A percentile compares a stretch with the other conserved stretches of the same genome.
Conservation (phyloP, 1,140 invertebrate genomes). For the Sitophilus oryzae region DNA sequence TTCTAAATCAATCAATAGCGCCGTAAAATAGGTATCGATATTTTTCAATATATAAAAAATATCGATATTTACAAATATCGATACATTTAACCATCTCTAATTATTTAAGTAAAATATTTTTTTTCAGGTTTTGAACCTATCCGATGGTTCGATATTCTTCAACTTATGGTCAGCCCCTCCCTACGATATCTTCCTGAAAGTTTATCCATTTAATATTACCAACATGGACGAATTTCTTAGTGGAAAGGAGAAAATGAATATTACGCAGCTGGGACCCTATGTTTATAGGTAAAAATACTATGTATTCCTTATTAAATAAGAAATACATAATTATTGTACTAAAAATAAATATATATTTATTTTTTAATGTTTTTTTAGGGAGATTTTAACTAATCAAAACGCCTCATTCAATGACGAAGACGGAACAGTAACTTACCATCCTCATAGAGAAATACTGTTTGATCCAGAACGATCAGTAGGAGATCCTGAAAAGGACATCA, state of each 20-base stretch:
- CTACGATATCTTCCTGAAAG: constrained; percentile 60
- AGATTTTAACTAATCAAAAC: constrained; percentile 61
- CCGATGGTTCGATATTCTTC: constrained; percentile 52
- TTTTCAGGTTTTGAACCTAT: constrained; percentile 49
- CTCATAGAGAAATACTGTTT: constrained; percentile 61
- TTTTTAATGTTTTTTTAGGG: constrained; percentile 48
- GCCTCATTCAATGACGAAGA: constrained; percentile 57
- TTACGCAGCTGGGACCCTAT: constrained; percentile 80
- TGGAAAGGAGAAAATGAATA: constrained; percentile 61
- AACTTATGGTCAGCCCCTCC: constrained; percentile 64
- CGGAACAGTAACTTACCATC: constrained; percentile 69
- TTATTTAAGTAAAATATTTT: background rate
- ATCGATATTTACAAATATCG: background rate
- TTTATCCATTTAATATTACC: constrained; percentile 82
- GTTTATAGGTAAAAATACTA: constrained; percentile 81
- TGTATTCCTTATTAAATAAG: too few species aligned
- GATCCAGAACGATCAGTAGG: constrained; percentile 63
- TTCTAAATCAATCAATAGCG: too few species aligned
- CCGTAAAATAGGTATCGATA: too few species aligned
- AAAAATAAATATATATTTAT: too few species aligned
- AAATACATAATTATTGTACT: too few species aligned
- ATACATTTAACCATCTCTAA: background rate
- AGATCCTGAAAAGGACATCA: constrained; percentile 54
- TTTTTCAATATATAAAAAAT: too few species aligned
- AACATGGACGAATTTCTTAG: constrained; percentile 66